Conservation (phyloP, 2,113 vertebrate genomes). For the Poecilia latipinna region DNA sequence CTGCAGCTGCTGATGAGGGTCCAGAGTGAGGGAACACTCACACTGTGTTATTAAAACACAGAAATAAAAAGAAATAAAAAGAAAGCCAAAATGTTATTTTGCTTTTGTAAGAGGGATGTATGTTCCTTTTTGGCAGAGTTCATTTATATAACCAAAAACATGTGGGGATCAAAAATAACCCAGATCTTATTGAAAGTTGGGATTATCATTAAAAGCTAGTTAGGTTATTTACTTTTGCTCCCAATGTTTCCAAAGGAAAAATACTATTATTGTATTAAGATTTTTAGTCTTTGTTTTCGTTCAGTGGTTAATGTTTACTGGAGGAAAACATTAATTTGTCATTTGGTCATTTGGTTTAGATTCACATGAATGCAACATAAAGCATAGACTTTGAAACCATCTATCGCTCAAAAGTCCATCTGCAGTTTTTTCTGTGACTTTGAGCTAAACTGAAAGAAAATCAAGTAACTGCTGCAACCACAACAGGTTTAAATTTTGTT, state of each 20-base stretch:
- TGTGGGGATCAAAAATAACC: not conserved
- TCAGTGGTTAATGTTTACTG: not conserved
- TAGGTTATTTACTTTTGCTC: too few relatives aligned
- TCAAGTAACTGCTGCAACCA: not conserved
- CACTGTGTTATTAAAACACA: not conserved
- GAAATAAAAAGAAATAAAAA: constrained; percentile 12
- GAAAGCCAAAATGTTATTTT: constrained; percentile 40
- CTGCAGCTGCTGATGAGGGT: constrained; percentile 14
- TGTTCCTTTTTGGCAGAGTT: not conserved
- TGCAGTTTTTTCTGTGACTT: not conserved
- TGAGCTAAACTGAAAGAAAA: not conserved
- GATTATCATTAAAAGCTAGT: too few relatives aligned
- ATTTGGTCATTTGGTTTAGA: not conserved
- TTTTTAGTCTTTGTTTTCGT: not conserved
- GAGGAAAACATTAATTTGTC: not conserved
- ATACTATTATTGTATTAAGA: not conserved
- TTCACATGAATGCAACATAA: not conserved
- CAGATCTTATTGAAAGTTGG: too few relatives aligned
- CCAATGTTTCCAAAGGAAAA: not conserved
- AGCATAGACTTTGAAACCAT: not conserved
- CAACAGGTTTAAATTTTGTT: not conserved
- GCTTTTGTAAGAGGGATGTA: not conserved
- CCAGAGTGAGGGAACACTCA: constrained; percentile 29
- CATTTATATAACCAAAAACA: not conserved
- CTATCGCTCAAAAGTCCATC: not conserved